Percentiles rank a stretch among this genome's conserved stretches.
These are phyloP conservation scores for Hemicordylus capensis DNA, from an alignment of 2,113 vertebrate genomes.

Conservation along the genomic window DNA sequence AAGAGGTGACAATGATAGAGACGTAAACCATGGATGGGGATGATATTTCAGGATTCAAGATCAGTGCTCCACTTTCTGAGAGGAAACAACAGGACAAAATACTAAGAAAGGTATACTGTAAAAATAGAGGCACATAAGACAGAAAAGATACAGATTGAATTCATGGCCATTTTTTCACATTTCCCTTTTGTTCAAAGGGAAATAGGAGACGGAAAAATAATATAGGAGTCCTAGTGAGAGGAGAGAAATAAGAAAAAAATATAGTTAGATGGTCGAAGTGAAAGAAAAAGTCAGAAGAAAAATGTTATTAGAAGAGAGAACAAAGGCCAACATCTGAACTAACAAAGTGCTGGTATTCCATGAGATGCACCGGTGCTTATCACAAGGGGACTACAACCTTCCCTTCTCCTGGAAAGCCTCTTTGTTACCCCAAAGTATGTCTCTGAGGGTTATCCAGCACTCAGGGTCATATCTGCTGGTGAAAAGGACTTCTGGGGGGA, in stretches of 20 bases:
- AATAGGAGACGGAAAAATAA: background rate
- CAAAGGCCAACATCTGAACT: too few relatives aligned
- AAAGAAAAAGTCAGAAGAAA: background rate
- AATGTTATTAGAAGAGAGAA: background rate
- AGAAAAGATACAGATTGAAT: background rate
- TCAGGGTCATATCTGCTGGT: too few relatives aligned
- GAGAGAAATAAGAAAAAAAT: too few relatives aligned
- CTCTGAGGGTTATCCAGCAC: too few relatives aligned
- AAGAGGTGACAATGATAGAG: background rate
- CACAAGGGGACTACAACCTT: too few relatives aligned
- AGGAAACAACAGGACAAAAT: background rate
- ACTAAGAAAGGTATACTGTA: background rate
- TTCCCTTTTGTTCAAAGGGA: background rate
- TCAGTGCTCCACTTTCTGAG: fast-evolving
- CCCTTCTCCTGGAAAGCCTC: too few relatives aligned
- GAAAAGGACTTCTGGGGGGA: too few relatives aligned
- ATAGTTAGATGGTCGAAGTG: background rate
- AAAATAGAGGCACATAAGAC: background rate
- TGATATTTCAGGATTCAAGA: background rate
- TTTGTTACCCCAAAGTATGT: too few relatives aligned
- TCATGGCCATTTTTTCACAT: background rate
- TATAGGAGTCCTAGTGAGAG: background rate
- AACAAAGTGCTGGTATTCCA: too few relatives aligned
- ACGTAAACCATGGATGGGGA: background rate
- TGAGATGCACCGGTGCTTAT: too few relatives aligned